Conservation (phyloP, 2,888 invertebrate genomes). For the Orchesellides sinensis region DNA sequence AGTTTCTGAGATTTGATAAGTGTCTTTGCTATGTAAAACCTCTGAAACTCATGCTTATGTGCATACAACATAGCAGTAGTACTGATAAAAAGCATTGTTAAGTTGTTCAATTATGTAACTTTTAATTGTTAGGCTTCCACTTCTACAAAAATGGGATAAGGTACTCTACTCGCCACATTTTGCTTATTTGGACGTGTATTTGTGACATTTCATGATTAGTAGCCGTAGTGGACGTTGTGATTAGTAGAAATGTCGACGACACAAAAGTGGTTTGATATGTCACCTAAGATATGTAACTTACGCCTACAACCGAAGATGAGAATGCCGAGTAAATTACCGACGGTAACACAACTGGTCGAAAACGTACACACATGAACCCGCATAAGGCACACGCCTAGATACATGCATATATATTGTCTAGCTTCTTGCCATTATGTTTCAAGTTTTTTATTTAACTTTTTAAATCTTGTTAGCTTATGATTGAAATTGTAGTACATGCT, state of each 20-base stretch:
- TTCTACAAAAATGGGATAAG: slow-evolving; percentile 35
- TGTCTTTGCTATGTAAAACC: no score
- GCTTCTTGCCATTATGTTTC: slow-evolving; percentile 42
- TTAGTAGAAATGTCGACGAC: slow-evolving; percentile 56
- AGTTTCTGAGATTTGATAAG: no score
- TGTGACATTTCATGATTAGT: slow-evolving; percentile 46
- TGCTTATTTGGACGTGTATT: not conserved
- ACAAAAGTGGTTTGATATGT: slow-evolving; percentile 50
- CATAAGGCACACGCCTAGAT: no score
- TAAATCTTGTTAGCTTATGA: slow-evolving; percentile 59
- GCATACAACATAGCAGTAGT: no score
- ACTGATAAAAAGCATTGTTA: no score
- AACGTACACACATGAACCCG: no score
- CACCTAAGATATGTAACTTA: slow-evolving; percentile 39
- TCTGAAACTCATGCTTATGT: no score
- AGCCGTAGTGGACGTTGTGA: slow-evolving; percentile 47
- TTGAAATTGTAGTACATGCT: slow-evolving; percentile 55
- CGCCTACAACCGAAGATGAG: slow-evolving; percentile 28
- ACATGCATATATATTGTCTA: no score
- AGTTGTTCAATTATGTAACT: slow-evolving; percentile 48
- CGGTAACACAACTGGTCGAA: slow-evolving; percentile 8
- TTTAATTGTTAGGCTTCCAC: slow-evolving; percentile 39
- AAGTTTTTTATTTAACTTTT: slow-evolving; percentile 50
- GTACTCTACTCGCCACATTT: slow-evolving; percentile 5
- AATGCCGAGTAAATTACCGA: not conserved